Evolutionary conservation across 2,888 invertebrate genomes (phyloP).

Genomic region (Ochropleura plecta): DNA sequence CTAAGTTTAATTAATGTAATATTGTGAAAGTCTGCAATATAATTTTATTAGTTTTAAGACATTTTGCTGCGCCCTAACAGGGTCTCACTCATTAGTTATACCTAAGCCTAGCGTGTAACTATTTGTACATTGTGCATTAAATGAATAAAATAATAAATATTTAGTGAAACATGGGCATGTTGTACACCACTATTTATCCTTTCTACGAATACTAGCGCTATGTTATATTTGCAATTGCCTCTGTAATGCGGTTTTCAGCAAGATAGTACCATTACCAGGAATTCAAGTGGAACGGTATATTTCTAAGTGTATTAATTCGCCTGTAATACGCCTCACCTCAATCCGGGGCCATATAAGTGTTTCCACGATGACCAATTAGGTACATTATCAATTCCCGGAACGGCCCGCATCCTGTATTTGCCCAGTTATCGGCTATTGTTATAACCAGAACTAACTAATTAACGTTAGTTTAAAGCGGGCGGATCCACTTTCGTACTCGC

Average conservation of each 20-base stretch:
- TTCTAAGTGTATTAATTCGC: constrained; percentile 1
- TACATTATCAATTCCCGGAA: constrained; percentile 18
- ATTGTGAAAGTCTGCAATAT: no score
- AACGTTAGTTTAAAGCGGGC: not conserved
- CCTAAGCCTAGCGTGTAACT: no score
- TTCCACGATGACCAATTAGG: constrained; percentile 20
- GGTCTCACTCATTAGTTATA: no score
- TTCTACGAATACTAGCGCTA: not conserved
- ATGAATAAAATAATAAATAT: no score
- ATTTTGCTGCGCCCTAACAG: no score
- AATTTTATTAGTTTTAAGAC: no score
- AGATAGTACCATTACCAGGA: not conserved
- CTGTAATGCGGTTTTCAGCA: not conserved
- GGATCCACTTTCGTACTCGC: not conserved
- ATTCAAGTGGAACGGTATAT: not conserved
- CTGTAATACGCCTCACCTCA: constrained; percentile 13
- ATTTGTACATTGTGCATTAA: no score
- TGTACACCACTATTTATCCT: not conserved
- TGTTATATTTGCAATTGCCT: not conserved
- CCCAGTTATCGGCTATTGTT: constrained; percentile 19
- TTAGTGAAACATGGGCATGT: no score
- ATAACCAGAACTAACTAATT: constrained; percentile 24
- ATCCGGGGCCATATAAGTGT: constrained; percentile 24
- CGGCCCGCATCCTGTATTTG: constrained; percentile 30
- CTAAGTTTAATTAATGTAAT: no score